Conservation (phyloP, 2,888 invertebrate genomes). For the Camptogramma bilineatum region DNA sequence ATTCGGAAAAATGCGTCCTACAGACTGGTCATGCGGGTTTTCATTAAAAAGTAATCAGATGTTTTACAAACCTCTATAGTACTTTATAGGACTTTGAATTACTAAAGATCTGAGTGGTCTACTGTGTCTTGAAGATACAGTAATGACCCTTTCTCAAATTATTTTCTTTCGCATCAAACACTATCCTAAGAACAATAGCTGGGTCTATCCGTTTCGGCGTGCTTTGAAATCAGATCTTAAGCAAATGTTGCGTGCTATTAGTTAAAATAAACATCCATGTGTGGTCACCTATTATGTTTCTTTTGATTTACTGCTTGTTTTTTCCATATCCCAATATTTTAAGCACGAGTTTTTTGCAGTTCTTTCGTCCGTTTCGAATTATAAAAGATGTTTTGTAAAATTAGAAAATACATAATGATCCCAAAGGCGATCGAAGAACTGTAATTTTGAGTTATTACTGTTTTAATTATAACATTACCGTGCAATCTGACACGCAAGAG, state of each 20-base stretch:
- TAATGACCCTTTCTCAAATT: too few relatives aligned
- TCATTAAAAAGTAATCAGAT: too few relatives aligned
- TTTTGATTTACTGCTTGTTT: neutral
- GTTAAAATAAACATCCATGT: conserved; percentile 56
- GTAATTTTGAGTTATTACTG: neutral
- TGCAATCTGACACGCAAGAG: too few relatives aligned
- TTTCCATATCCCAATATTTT: neutral
- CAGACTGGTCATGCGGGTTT: too few relatives aligned
- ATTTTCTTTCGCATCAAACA: neutral
- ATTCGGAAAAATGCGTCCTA: too few relatives aligned
- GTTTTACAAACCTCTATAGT: too few relatives aligned
- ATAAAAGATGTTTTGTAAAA: neutral
- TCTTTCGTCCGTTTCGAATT: neutral
- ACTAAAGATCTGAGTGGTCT: too few relatives aligned
- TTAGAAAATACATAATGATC: neutral
- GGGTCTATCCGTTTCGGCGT: conserved; percentile 37
- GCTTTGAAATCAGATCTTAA: conserved; percentile 46
- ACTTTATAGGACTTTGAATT: too few relatives aligned
- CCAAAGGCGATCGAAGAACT: neutral
- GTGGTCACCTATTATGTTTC: conserved; percentile 44
- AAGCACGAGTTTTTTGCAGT: neutral
- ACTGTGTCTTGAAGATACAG: too few relatives aligned
- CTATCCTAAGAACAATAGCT: conserved; percentile 3
- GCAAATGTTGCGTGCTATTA: conserved; percentile 52
- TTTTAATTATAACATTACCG: neutral